phyloP scores from a whole-genome alignment of 2,113 vertebrate species.

The Andinoacara biseriatus region DNA sequence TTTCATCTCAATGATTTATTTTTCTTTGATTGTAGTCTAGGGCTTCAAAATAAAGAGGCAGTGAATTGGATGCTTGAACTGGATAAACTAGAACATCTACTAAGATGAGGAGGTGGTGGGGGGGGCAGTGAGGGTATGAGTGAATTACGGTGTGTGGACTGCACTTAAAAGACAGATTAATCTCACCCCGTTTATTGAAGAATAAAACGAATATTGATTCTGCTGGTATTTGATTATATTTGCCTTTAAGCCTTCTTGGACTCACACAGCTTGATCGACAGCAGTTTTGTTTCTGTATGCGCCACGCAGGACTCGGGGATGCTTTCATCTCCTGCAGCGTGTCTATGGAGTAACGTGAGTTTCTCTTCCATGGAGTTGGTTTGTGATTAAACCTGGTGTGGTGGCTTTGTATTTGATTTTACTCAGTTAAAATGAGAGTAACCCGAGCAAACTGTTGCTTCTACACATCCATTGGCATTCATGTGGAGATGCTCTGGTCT shows the following conservation, averaged over 20 bases:
- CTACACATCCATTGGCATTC: neutral
- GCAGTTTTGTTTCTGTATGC: neutral
- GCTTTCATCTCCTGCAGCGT: neutral
- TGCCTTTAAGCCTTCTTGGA: neutral
- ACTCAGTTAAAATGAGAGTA: neutral
- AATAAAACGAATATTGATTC: neutral
- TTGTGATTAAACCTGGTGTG: neutral
- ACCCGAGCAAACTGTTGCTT: neutral
- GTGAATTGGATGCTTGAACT: conserved; percentile 11
- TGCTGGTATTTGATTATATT: conserved; percentile 8
- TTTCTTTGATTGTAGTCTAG: conserved; percentile 16
- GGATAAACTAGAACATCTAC: neutral
- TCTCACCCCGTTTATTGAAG: conserved; percentile 11
- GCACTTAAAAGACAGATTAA: conserved; percentile 11
- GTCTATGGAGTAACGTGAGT: neutral
- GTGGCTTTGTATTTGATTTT: neutral
- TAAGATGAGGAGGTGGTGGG: neutral
- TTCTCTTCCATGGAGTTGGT: neutral
- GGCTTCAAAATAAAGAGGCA: conserved; percentile 5
- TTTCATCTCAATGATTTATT: neutral
- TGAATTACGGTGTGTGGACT: conserved; percentile 4
- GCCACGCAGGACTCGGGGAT: neutral
- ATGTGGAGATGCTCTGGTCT: neutral
- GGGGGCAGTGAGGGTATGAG: neutral
- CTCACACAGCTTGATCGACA: neutral